Evolutionary conservation across 2,113 vertebrate genomes (phyloP).

Genomic region (Platanista minor): DNA sequence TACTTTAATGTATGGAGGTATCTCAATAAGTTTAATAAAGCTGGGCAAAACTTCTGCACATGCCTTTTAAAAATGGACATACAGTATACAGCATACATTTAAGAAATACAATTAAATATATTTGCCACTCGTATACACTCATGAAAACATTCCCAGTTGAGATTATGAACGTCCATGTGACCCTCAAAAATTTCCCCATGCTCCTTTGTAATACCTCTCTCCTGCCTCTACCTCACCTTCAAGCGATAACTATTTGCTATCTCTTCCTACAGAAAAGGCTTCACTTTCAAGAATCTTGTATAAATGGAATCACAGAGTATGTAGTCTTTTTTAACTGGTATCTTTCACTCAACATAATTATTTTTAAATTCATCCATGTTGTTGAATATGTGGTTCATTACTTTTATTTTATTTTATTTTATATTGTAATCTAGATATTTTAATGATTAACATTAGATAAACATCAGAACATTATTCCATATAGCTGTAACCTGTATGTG

Average conservation of each 20-base stretch:
- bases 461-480: not conserved
- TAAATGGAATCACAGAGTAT: not conserved
- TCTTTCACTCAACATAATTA: not conserved
- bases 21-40: not conserved
- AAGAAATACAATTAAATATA: not conserved
- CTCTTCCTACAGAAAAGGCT: not conserved
- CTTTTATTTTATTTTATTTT: not conserved
- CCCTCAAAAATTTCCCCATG: not conserved
- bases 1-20: not conserved
- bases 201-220: not conserved
- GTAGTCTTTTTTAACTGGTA: not conserved
- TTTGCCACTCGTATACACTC: not conserved
- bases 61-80: not conserved
- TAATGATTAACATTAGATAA: not conserved
- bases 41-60: not conserved
- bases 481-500: not conserved
- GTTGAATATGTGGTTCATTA: not conserved
- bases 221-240: rapidly evolving
- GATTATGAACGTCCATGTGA: not conserved
- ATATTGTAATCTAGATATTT: not conserved
- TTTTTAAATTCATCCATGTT: not conserved
- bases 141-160: not conserved
- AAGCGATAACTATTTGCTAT: not conserved
- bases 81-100: not conserved
- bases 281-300: not conserved